A percentile compares a stretch with the other conserved stretches of the same genome.
Evolutionary conservation across 2,888 invertebrate genomes (phyloP).

Genomic region (Cephus pygmeus): DNA sequence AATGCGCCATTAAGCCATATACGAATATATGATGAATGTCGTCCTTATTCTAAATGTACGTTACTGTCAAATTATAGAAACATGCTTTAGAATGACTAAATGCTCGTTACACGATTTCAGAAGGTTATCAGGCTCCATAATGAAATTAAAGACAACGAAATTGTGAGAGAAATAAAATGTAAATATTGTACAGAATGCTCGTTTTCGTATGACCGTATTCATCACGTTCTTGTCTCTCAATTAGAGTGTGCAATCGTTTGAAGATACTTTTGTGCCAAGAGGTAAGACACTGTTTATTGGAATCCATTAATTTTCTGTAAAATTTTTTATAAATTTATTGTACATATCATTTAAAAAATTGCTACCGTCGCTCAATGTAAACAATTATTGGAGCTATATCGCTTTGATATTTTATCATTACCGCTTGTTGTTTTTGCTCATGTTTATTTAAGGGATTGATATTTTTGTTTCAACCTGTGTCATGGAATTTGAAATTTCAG

Average conservation of each 20-base stretch:
- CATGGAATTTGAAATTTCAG: not conserved
- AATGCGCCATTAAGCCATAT: not conserved
- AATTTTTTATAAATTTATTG: not conserved
- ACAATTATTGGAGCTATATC: not conserved
- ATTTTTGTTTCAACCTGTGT: not conserved
- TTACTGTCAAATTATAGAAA: not conserved
- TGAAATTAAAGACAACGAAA: not conserved
- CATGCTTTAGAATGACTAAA: not conserved
- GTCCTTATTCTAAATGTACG: not conserved
- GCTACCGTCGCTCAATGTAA: not conserved
- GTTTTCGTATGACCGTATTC: not conserved
- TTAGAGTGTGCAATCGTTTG: not conserved
- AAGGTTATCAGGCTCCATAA: not conserved
- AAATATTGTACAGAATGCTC: not conserved
- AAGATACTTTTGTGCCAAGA: not conserved
- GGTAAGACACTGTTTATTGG: not conserved
- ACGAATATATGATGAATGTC: not conserved
- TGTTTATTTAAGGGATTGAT: not conserved
- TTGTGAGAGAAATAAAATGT: not conserved
- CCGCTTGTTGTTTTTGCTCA: not conserved
- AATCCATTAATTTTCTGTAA: not conserved
- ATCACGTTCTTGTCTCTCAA: not conserved
- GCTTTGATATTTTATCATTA: not conserved
- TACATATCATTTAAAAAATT: constrained; percentile 8
- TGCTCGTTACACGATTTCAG: not conserved